Evolutionary conservation across 1,140 invertebrate species (phyloP).

Genomic region (Dysdera silvatica): DNA sequence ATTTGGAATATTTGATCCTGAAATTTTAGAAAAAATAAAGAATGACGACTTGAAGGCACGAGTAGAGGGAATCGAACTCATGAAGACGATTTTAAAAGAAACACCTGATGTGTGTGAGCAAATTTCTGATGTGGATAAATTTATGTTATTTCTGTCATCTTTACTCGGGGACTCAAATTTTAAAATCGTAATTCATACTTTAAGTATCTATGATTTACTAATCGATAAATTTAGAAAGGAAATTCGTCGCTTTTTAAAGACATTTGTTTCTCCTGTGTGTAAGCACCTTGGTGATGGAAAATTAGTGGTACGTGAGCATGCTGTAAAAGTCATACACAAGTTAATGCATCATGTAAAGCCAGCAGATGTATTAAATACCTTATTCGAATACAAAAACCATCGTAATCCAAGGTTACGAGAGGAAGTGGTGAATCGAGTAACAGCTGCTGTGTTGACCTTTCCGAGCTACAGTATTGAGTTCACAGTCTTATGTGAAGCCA

Average conservation of each 20-base stretch:
- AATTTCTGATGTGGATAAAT: constrained; percentile 27
- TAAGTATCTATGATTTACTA: constrained; percentile 25
- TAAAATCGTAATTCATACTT: constrained; percentile 23
- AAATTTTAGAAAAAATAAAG: constrained; percentile 24
- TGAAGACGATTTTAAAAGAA: constrained; percentile 40
- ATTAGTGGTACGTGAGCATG: constrained; percentile 44
- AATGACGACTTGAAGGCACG: constrained; percentile 52
- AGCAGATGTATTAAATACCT: constrained; percentile 53
- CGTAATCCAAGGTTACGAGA: constrained; percentile 63
- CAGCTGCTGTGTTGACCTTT: constrained; percentile 65
- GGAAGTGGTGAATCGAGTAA: constrained; percentile 66
- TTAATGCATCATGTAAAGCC: constrained; percentile 59
- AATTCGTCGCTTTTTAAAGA: constrained; percentile 19
- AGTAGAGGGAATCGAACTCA: constrained; percentile 50
- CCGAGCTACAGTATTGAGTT: constrained; percentile 72
- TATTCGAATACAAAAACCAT: constrained; percentile 56
- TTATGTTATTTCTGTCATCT: constrained; percentile 19
- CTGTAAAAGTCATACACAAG: constrained; percentile 52
- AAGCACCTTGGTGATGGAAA: constrained; percentile 47
- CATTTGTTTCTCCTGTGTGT: constrained; percentile 14
- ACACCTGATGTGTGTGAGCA: constrained; percentile 19
- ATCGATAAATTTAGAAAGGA: constrained; percentile 27
- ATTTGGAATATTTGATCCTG: constrained; percentile 26
- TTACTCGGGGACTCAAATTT: constrained; percentile 25
- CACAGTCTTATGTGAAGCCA: constrained; percentile 49